Evolutionary conservation across 2,888 invertebrate genomes (phyloP), one percentile per base, ranked within the genome.

Genomic region (Meta bourneti): DNA sequence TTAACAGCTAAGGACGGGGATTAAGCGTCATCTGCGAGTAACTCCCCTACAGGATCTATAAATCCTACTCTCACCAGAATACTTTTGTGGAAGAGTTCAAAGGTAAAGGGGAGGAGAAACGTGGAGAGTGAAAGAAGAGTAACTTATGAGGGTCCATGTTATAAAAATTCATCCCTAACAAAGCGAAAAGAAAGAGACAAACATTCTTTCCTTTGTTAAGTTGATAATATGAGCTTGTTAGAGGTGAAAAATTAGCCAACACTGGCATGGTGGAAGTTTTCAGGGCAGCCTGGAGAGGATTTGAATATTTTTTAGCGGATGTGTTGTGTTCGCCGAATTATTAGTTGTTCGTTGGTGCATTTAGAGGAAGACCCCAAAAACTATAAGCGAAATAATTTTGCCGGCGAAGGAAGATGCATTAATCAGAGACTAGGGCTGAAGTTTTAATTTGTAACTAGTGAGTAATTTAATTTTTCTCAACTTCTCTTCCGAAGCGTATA

Each of bases 21-120:
- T 19, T 52, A 19, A 19, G 20, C 13, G 13, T 54, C 11, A 54
- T 79, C 34, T 20, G 9, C 19, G 20, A 20, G 20, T 16, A 61
- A 54, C 79, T 20, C 61, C 79, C 34, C 34, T 61, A 20, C 34
- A 54, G 79, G 79, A 79, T 79, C 9, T 54, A 79, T 79, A 79
- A 79, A 79, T 34, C 13, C 16, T 49, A 6, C n/a, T 51, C 77
- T 49, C 52, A 20, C 19, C n/a, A 54, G 61, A 11, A 79, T 13
- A 79, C 7, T 34, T 54, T 34, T 20, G 16, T 7, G 20, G 79
- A 13, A 61, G 61, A 54, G 79, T 79, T 79, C 61, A 79, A 61
- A 61, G 79, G 34, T 20, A 34, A 7, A 11, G 7, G 49, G 51
- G 7, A 6, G 51, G 9, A 19, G n/a, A n/a, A 51, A 19, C 8